These are phyloP conservation scores for Petrosia ficiformis DNA, from an alignment of 37 sponge, comb jelly and placozoan species.

Conservation along the genomic window DNA sequence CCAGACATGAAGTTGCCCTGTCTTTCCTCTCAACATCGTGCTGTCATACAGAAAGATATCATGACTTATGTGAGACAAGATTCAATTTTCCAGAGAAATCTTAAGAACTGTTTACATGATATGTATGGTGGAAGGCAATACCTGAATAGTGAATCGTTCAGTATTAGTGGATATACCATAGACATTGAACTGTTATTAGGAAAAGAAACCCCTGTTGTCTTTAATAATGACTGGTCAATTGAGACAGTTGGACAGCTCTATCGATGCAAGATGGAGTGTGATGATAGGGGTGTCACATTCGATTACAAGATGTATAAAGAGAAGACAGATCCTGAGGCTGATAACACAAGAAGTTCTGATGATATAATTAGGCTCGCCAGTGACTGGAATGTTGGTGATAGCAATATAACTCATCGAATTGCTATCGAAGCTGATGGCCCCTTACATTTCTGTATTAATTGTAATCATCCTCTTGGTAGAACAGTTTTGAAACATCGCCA, in stretches of 20 bases:
- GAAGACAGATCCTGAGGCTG: no score
- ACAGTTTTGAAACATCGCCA: constrained; percentile 48
- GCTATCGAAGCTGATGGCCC: constrained; percentile 65
- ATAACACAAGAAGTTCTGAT: background rate
- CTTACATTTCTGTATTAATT: constrained; percentile 35
- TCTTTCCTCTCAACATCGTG: background rate
- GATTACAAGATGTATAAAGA: no score
- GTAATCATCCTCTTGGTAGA: constrained; percentile 29
- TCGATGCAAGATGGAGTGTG: no score
- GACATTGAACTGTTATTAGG: no score
- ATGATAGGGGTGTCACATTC: no score
- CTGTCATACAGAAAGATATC: background rate
- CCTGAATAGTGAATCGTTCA: constrained; percentile 6
- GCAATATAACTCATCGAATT: background rate
- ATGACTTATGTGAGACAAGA: no score
- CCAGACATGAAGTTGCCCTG: constrained; percentile 15
- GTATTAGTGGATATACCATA: no score
- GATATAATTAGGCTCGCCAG: background rate
- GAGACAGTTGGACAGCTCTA: no score
- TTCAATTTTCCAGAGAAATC: constrained; percentile 16
- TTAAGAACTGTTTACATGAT: constrained; percentile 1
- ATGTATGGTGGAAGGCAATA: constrained; percentile 12
- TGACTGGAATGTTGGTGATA: background rate
- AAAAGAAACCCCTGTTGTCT: no score
- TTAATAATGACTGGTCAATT: no score